Base-by-base conservation (phyloP, 2,888 invertebrate species). In the Parthenolecanium corni region DNA sequence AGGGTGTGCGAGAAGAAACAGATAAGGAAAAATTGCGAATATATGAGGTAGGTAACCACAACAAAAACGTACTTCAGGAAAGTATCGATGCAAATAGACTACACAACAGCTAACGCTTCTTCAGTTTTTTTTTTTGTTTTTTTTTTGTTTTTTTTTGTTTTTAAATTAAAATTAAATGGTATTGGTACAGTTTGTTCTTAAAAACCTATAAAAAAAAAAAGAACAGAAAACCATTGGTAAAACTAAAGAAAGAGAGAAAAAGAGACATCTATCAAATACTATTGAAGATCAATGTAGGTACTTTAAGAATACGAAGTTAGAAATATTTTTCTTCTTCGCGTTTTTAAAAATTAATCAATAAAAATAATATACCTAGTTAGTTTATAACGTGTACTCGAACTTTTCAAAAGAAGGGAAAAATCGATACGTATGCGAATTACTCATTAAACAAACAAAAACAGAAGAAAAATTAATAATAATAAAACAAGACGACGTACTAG, bases 141-240 rank as follows among this genome's bases (percentile, higher is more conserved):
- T n/a, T n/a, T n/a, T n/a, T n/a, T n/a, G n/a, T n/a, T n/a, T n/a
- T n/a, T n/a, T n/a, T n/a, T n/a, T n/a, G n/a, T n/a, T n/a, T 53
- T 52, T 25, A 46, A 46, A 46, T 57, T 57, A 36, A 58, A 58
- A 58, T 58, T 49, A 58, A 58, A 58, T 58, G 58, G 58, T 58
- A 58, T 38, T 58, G 58, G 58, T 58, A 58, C 47, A 47, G 58
- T 58, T 58, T 58, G 58, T 58, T 58, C 58, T 58, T 58, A 58
- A 58, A 58, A 31, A 58, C 46, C 58, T 58, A 58, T 49, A 54
- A 54, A 47, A 57, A n/a, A n/a, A n/a, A n/a, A n/a, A n/a, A n/a
- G n/a, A n/a, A n/a, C n/a, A n/a, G n/a, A n/a, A n/a, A 25, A 25
- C 49, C 58, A 58, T 58, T 58, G 58, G 58, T 58, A 58, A 58